Conservation (phyloP, 2,113 vertebrate genomes). For the Mustela nigripes region DNA sequence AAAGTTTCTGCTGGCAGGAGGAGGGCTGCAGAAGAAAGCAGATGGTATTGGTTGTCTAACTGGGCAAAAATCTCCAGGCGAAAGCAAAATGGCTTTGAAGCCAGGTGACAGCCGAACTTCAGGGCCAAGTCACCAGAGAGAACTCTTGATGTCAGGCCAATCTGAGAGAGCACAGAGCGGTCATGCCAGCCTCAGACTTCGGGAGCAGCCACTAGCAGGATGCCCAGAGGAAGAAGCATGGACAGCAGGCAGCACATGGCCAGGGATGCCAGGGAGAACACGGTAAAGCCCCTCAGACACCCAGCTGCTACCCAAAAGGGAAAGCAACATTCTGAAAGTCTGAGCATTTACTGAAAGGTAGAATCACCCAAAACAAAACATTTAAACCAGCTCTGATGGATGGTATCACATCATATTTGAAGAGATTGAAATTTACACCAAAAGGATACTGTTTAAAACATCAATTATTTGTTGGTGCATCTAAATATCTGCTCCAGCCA, state of each 20-base stretch:
- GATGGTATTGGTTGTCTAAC: background rate
- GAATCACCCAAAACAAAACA: background rate
- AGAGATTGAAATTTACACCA: background rate
- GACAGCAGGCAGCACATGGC: background rate
- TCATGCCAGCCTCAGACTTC: background rate
- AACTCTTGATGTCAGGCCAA: background rate
- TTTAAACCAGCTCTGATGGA: background rate
- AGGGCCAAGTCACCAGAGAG: background rate
- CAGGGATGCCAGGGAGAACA: background rate
- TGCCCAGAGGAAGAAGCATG: background rate
- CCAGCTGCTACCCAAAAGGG: background rate
- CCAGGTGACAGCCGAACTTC: background rate
- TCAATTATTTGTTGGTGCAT: background rate
- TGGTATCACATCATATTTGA: background rate
- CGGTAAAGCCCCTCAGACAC: background rate
- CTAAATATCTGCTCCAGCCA: background rate
- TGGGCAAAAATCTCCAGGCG: background rate
- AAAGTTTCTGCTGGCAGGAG: background rate
- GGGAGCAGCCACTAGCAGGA: background rate
- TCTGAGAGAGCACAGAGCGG: background rate
- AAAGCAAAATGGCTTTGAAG: background rate
- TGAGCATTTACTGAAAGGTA: background rate
- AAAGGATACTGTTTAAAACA: background rate
- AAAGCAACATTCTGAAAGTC: background rate
- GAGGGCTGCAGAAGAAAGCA: background rate